These are phyloP conservation scores for Salarias fasciatus DNA, from an alignment of 2,797 vertebrate species.

Conservation along the genomic window DNA sequence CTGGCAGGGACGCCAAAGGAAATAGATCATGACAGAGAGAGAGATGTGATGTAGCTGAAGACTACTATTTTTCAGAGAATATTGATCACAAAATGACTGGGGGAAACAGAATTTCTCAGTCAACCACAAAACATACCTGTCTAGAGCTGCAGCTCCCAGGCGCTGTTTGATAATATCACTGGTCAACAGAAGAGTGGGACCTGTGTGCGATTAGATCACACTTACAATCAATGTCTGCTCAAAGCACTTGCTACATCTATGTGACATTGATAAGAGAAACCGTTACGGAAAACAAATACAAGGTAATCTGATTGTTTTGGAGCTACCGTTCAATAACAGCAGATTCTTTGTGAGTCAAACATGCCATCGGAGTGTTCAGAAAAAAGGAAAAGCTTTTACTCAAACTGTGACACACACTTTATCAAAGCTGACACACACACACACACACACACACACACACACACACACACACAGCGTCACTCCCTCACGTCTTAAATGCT, in stretches of 20 bases:
- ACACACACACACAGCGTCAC: background rate
- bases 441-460: too few relatives aligned
- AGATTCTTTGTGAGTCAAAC: background rate
- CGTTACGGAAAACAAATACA: background rate
- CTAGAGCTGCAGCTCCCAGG: constrained; percentile 90
- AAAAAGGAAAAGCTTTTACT: background rate
- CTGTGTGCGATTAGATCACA: constrained; percentile 65
- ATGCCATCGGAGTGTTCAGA: background rate
- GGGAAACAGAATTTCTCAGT: background rate
- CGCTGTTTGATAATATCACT: constrained; percentile 92
- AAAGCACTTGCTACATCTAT: background rate
- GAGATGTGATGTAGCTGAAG: too few relatives aligned
- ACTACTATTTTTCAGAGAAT: too few relatives aligned
- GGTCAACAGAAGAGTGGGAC: constrained; percentile 91
- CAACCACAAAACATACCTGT: constrained; percentile 82
- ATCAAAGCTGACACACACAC: too few relatives aligned
- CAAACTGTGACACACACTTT: background rate
- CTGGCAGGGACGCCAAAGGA: background rate
- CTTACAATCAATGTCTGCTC: constrained; percentile 3
- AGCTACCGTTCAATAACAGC: background rate
- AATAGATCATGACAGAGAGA: background rate
- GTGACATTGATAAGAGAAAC: background rate
- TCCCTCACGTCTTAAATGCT: background rate
- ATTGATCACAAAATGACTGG: too few relatives aligned
- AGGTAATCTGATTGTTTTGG: background rate